These are phyloP conservation scores for Nasonia vitripennis DNA, from an alignment of 1,140 invertebrate genomes.

Conservation along the genomic window DNA sequence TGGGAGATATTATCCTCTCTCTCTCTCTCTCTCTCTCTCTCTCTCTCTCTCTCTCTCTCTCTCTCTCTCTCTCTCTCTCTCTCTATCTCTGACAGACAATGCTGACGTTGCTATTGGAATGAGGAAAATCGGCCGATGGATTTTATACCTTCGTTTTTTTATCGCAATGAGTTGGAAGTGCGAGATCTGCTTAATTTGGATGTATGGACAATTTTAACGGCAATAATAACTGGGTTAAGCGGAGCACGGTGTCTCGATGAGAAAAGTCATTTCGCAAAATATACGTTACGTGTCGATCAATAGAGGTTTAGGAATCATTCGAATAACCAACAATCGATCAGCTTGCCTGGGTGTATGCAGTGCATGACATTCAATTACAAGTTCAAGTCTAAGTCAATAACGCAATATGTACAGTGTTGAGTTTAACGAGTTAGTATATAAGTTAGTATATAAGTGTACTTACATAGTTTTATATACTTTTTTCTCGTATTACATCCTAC, in stretches of 20 bases:
- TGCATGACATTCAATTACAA: conserved; percentile 19
- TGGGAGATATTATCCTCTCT: no score
- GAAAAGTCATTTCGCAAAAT: not conserved
- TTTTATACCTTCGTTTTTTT: no score
- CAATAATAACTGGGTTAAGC: no score
- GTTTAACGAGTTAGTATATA: not conserved
- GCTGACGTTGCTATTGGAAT: not conserved
- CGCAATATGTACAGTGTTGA: not conserved
- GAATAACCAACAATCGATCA: not conserved
- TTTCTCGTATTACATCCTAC: not conserved
- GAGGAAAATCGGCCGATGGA: not conserved
- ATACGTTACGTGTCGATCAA: no score
- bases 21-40: no score
- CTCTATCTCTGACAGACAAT: not conserved
- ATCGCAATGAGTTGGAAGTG: no score
- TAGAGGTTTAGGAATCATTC: not conserved
- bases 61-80: no score
- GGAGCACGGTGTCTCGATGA: no score
- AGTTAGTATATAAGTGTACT: conserved; percentile 2
- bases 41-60: no score
- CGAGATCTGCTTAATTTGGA: no score
- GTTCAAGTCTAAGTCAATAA: conserved; percentile 28
- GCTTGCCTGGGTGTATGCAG: not conserved
- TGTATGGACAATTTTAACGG: no score
- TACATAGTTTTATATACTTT: not conserved